Percentiles rank a stretch among this genome's conserved stretches.
Conservation (phyloP, 2,888 invertebrate genomes). For the Drosophila gaucha region DNA sequence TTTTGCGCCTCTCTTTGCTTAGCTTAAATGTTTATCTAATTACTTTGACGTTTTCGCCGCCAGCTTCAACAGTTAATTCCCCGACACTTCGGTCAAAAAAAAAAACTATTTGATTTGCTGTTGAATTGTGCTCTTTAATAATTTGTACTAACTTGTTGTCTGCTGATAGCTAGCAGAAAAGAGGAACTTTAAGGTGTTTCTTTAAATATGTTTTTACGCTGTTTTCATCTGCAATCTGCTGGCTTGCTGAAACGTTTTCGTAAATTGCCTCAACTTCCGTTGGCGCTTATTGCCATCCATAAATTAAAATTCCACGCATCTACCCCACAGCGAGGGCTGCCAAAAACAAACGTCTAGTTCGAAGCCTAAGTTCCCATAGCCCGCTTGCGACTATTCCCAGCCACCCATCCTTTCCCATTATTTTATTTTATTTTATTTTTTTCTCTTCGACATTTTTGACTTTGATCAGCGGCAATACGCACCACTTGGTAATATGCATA, state of each 20-base stretch:
- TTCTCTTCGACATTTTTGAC: slow-evolving; percentile 1
- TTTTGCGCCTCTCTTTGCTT: slow-evolving; percentile 35
- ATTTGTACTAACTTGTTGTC: slow-evolving; percentile 31
- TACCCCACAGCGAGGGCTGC: slow-evolving; percentile 25
- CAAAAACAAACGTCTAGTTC: slow-evolving; percentile 39
- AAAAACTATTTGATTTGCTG: slow-evolving; percentile 55
- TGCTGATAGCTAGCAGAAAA: slow-evolving; percentile 6
- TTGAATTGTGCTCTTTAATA: slow-evolving; percentile 21
- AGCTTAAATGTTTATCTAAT: slow-evolving; percentile 79
- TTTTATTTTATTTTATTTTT: neutral
- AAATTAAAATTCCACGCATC: slow-evolving; percentile 44
- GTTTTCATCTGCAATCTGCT: slow-evolving; percentile 4
- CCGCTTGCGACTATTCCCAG: neutral
- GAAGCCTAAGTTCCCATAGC: slow-evolving; percentile 6
- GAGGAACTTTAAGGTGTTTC: neutral
- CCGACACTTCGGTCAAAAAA: slow-evolving; percentile 36
- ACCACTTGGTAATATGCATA: slow-evolving; percentile 55
- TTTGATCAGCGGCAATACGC: slow-evolving; percentile 54
- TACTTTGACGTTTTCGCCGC: slow-evolving; percentile 71
- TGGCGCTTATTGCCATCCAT: slow-evolving; percentile 38
- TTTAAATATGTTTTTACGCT: neutral
- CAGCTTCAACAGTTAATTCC: slow-evolving; percentile 38
- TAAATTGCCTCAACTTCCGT: slow-evolving; percentile 45
- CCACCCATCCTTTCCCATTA: neutral
- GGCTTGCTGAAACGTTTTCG: slow-evolving; percentile 37